A percentile compares a stretch with the other conserved stretches of the same genome.
phyloP scores from a whole-genome alignment of 2,113 vertebrate genomes.

The Notarius quadriscutis region DNA sequence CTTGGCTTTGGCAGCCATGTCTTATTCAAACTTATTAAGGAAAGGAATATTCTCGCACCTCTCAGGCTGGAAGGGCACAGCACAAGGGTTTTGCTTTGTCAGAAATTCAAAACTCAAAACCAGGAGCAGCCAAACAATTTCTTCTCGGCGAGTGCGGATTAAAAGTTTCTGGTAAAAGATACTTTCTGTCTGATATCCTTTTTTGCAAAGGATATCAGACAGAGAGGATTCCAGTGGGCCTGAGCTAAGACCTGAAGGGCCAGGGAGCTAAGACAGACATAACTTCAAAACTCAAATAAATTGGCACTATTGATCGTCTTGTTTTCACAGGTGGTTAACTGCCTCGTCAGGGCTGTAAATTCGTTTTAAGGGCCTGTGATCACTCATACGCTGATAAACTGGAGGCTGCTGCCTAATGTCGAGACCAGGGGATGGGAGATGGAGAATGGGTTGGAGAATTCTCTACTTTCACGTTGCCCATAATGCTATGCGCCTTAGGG shows the following conservation, averaged over 20 bases:
- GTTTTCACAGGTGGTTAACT: conserved; percentile 55
- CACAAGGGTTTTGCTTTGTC: conserved; percentile 26
- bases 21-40: conserved; percentile 46
- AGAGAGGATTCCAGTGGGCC: neutral
- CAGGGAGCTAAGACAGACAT: conserved; percentile 20
- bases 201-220: neutral
- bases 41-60: conserved; percentile 43
- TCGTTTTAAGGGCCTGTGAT: conserved; percentile 52
- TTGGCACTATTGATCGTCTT: conserved; percentile 40
- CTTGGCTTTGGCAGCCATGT: conserved; percentile 35
- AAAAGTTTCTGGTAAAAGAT: neutral
- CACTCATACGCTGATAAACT: conserved; percentile 41
- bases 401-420: conserved; percentile 38
- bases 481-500: no score
- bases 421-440: conserved; percentile 15
- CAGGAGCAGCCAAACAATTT: neutral
- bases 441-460: conserved; percentile 5
- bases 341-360: conserved; percentile 51
- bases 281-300: conserved; percentile 43
- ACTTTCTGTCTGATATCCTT: neutral
- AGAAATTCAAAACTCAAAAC: conserved; percentile 32
- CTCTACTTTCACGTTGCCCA: no score
- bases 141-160: neutral
- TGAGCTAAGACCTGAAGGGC: neutral
- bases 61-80: conserved; percentile 23